phyloP scores from a whole-genome alignment of 1,140 invertebrate genomes.

The Brachionus sp. region DNA sequence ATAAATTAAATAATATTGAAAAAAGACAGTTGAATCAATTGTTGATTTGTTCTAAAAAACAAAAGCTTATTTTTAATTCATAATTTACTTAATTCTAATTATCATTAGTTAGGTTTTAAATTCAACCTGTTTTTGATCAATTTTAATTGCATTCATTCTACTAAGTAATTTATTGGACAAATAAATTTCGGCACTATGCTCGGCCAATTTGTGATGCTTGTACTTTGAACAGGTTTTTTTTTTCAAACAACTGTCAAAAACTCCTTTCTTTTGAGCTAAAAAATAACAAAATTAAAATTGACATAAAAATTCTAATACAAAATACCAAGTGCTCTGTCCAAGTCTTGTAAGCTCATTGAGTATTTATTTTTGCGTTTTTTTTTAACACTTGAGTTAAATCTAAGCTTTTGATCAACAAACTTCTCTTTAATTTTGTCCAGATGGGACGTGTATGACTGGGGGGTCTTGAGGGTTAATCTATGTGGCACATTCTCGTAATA shows the following conservation, averaged over 20 bases:
- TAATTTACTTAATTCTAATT: neutral
- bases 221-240: conserved; percentile 17
- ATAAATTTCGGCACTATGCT: neutral
- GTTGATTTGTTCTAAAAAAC: too few species aligned
- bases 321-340: neutral
- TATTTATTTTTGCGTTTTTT: neutral
- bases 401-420: conserved; percentile 21
- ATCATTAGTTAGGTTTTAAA: neutral
- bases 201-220: conserved; percentile 15
- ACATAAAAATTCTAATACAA: neutral
- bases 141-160: neutral
- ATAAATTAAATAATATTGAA: too few species aligned
- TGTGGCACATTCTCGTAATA: neutral
- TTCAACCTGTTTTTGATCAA: neutral
- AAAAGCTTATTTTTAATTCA: neutral
- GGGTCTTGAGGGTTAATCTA: neutral
- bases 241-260: neutral
- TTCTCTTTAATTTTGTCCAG: neutral
- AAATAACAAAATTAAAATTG: neutral
- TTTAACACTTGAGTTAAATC: neutral
- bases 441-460: neutral
- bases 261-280: neutral
- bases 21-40: too few species aligned
- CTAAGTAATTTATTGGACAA: neutral
- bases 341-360: conserved; percentile 22